These are phyloP conservation scores for Ephydatia muelleri DNA, from an alignment of 37 sponge, comb jelly and placozoan species.

Conservation along the genomic window DNA sequence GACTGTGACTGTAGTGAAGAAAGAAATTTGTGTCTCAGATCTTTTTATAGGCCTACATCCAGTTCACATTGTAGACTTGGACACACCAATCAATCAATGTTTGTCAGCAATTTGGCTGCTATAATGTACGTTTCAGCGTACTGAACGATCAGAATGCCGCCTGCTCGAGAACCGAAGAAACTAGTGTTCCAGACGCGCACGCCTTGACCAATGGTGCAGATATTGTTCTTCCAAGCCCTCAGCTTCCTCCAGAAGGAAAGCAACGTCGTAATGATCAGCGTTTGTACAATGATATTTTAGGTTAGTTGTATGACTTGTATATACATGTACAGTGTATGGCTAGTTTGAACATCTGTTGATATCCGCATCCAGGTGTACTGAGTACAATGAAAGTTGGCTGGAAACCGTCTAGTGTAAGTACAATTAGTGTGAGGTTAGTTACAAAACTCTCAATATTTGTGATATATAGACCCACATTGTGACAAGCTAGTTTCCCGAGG, in stretches of 20 bases:
- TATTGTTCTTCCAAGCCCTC: background rate
- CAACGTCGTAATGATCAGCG: background rate
- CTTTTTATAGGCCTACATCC: background rate
- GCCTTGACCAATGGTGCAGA: background rate
- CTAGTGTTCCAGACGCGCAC: background rate
- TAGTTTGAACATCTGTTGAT: background rate
- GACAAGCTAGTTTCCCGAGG: background rate
- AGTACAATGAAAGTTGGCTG: background rate
- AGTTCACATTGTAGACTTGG: background rate
- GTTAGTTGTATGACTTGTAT: constrained; percentile 4
- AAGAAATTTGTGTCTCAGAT: background rate
- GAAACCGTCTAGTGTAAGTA: background rate
- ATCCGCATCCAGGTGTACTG: background rate
- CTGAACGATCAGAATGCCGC: background rate
- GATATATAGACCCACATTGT: background rate
- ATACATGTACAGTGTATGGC: background rate
- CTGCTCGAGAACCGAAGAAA: background rate
- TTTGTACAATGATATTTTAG: constrained; percentile 13
- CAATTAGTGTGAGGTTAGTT: background rate
- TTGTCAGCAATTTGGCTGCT: background rate
- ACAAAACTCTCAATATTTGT: background rate
- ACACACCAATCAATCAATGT: background rate
- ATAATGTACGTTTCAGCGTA: background rate
- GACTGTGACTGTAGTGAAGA: background rate
- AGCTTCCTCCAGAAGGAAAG: constrained; percentile 1